Evolutionary conservation across 2,888 invertebrate genomes (phyloP).

Genomic region (Dione vanillae): DNA sequence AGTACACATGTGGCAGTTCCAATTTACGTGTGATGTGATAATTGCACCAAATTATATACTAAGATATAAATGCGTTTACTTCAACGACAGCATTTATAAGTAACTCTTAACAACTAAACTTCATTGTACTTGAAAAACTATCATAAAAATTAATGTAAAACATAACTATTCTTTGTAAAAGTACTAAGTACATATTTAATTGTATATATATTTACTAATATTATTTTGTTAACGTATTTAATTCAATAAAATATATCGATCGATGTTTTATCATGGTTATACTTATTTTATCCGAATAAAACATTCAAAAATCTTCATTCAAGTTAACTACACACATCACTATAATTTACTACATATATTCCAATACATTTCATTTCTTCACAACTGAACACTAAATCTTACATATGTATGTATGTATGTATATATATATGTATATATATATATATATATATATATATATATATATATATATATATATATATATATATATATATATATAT

Average conservation of each 20-base stretch:
- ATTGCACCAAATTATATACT: slow-evolving; percentile 8
- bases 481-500: no score
- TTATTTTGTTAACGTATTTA: slow-evolving; percentile 25
- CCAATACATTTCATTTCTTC: slow-evolving; percentile 7
- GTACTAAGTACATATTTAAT: slow-evolving; percentile 33
- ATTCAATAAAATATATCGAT: slow-evolving; percentile 27
- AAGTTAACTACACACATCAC: slow-evolving; percentile 14
- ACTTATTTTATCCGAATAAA: slow-evolving; percentile 8
- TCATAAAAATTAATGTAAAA: slow-evolving; percentile 26
- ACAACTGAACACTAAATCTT: slow-evolving; percentile 14
- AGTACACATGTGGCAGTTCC: slow-evolving; percentile 35
- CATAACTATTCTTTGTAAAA: slow-evolving; percentile 34
- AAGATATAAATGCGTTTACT: slow-evolving; percentile 18
- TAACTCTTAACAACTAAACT: slow-evolving; percentile 27
- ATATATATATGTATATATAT: no score
- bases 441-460: no score
- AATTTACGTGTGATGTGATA: slow-evolving; percentile 36
- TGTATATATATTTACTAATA: slow-evolving; percentile 21
- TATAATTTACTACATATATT: slow-evolving; percentile 2
- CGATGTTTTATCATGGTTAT: slow-evolving; percentile 23
- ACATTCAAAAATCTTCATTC: slow-evolving; percentile 5
- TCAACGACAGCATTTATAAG: background rate
- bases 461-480: no score
- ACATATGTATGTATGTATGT: no score
- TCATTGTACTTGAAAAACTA: slow-evolving; percentile 39